Percentiles rank a stretch among this genome's conserved stretches.
Evolutionary conservation across 2,888 invertebrate genomes (phyloP).

Genomic region (Quadriops clusia): DNA sequence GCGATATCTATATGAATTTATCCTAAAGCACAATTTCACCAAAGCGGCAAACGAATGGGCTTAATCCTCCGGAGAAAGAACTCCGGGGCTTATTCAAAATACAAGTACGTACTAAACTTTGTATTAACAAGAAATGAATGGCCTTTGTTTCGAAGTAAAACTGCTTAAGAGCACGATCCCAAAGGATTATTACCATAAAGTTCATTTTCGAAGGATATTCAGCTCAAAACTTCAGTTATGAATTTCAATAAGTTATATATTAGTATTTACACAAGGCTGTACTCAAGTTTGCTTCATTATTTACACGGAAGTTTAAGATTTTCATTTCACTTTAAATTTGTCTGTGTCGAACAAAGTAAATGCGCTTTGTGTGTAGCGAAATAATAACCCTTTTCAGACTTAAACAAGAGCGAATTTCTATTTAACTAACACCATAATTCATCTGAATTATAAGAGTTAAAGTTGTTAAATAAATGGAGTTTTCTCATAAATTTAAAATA

Average conservation of each 20-base stretch:
- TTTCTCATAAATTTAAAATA: too few relatives aligned
- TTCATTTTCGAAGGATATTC: conserved; percentile 23
- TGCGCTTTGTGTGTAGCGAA: too few relatives aligned
- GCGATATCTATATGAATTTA: conserved; percentile 28
- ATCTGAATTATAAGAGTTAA: too few relatives aligned
- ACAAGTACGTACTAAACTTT: conserved; percentile 18
- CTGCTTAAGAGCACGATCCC: conserved; percentile 26
- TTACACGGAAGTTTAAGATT: conserved; percentile 29
- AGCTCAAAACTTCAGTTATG: conserved; percentile 27
- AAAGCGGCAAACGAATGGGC: conserved; percentile 14
- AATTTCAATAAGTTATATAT: conserved; percentile 34
- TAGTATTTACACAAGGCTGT: conserved; percentile 29
- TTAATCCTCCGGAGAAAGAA: conserved; percentile 3
- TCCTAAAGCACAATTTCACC: conserved; percentile 13
- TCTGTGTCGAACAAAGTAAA: conserved; percentile 27
- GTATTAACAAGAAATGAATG: conserved; percentile 30
- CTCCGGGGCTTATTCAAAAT: conserved; percentile 12
- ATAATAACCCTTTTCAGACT: too few relatives aligned
- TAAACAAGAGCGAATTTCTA: too few relatives aligned
- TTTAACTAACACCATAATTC: too few relatives aligned
- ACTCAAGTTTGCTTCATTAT: conserved; percentile 25
- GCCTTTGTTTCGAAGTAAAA: conserved; percentile 30
- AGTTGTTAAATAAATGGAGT: too few relatives aligned
- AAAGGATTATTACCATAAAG: conserved; percentile 27
- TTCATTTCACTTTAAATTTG: conserved; percentile 26